These are phyloP conservation scores for Sinocyclocheilus anophthalmus DNA, from an alignment of 2,113 vertebrate genomes.

Conservation along the genomic window DNA sequence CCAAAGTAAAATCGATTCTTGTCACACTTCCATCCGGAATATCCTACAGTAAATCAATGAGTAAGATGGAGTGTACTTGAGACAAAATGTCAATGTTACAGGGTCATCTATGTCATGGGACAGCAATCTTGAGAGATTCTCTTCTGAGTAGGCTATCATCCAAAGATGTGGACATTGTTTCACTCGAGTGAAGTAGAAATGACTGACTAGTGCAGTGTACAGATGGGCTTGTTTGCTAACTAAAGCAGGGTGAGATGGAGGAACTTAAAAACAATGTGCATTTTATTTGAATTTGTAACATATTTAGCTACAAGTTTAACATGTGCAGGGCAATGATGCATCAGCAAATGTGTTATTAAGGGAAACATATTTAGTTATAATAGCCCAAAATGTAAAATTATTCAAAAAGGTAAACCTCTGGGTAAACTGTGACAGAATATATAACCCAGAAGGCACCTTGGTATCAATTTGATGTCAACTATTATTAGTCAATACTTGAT, in stretches of 20 bases:
- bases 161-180: neutral
- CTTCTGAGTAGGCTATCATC: neutral
- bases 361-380: too few relatives aligned
- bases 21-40: neutral
- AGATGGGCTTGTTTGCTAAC: neutral
- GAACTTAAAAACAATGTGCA: too few relatives aligned
- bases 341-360: too few relatives aligned
- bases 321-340: too few relatives aligned
- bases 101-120: neutral
- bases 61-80: neutral
- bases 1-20: constrained; percentile 14
- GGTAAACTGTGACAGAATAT: too few relatives aligned
- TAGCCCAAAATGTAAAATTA: too few relatives aligned
- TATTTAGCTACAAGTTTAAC: too few relatives aligned
- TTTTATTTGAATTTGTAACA: too few relatives aligned
- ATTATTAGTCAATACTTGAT: too few relatives aligned
- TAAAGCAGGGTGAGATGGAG: neutral
- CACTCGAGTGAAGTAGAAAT: neutral
- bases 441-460: too few relatives aligned
- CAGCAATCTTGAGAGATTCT: neutral
- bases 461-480: too few relatives aligned
- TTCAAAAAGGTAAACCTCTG: too few relatives aligned
- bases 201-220: neutral
- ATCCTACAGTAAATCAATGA: constrained; percentile 10
- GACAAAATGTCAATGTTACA: neutral